A percentile compares a stretch with the other conserved stretches of the same genome.
Conservation (phyloP, 2,888 invertebrate genomes). For the Portevinia maculata region DNA sequence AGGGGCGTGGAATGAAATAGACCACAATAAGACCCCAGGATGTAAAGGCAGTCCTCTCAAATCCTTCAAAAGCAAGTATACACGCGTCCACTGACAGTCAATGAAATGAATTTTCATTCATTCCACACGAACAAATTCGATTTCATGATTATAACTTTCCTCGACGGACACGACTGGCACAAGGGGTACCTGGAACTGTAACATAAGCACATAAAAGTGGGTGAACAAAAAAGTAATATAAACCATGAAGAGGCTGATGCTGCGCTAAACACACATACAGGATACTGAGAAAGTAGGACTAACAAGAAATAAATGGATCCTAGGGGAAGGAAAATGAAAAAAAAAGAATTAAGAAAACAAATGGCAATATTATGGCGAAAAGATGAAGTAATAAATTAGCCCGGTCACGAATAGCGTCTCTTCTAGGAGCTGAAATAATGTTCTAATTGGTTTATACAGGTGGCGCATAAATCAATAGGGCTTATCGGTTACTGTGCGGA, state of each 20-base stretch:
- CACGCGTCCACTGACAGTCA: neutral
- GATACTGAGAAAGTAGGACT: constrained; percentile 9
- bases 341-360: constrained; percentile 44
- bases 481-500: constrained; percentile 1
- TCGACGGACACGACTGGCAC: constrained; percentile 17
- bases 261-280: constrained; percentile 16
- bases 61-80: constrained; percentile 37
- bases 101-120: constrained; percentile 61
- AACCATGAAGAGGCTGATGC: constrained; percentile 10
- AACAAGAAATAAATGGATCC: constrained; percentile 44
- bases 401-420: constrained; percentile 56
- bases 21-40: neutral
- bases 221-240: neutral
- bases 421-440: constrained; percentile 44
- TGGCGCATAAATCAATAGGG: constrained; percentile 67
- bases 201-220: neutral
- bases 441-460: constrained; percentile 71
- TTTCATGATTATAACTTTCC: constrained; percentile 71
- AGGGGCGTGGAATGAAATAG: neutral
- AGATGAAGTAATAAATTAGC: constrained; percentile 74
- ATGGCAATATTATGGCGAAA: constrained; percentile 58
- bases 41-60: constrained; percentile 6
- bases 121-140: constrained; percentile 70
- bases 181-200: constrained; percentile 12
- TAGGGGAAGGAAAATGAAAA: constrained; percentile 14